Evolutionary conservation across 1,140 invertebrate species (phyloP).

Genomic region (Eumeta japonica): DNA sequence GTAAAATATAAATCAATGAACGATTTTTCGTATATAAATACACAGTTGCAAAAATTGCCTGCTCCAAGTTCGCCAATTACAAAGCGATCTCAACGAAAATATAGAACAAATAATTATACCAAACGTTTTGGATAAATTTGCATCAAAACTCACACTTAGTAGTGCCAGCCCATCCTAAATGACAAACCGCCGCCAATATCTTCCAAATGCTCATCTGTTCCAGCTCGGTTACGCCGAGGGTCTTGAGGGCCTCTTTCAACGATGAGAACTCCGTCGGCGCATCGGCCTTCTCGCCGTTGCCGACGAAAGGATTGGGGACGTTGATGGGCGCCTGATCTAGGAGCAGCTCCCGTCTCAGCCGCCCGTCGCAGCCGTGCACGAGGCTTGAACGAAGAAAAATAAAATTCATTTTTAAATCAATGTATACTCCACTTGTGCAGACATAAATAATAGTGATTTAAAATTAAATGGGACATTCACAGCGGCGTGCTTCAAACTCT

Average conservation of each 20-base stretch:
- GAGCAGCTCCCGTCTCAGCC: slow-evolving; percentile 76
- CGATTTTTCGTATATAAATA: background rate
- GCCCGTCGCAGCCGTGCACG: slow-evolving; percentile 78
- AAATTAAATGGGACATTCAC: no score
- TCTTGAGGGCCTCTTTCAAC: slow-evolving; percentile 72
- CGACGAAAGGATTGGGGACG: slow-evolving; percentile 79
- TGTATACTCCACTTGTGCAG: no score
- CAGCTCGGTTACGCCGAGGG: slow-evolving; percentile 70
- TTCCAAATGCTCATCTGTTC: slow-evolving; percentile 84
- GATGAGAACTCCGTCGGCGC: slow-evolving; percentile 77
- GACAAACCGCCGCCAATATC: slow-evolving; percentile 87
- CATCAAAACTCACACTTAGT: slow-evolving; percentile 63
- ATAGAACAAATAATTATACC: background rate
- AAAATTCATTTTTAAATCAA: background rate
- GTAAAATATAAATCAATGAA: no score
- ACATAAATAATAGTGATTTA: no score
- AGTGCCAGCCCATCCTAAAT: slow-evolving; percentile 83
- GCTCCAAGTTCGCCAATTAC: background rate
- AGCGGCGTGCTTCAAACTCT: no score
- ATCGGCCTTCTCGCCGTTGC: slow-evolving; percentile 75
- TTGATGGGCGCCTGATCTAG: slow-evolving; percentile 72
- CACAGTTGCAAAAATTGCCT: background rate
- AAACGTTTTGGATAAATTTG: no score
- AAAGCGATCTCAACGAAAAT: background rate
- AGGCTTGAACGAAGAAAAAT: slow-evolving; percentile 70